phyloP scores from a whole-genome alignment of 2,113 vertebrate genomes.

The Rhipidura dahli region DNA sequence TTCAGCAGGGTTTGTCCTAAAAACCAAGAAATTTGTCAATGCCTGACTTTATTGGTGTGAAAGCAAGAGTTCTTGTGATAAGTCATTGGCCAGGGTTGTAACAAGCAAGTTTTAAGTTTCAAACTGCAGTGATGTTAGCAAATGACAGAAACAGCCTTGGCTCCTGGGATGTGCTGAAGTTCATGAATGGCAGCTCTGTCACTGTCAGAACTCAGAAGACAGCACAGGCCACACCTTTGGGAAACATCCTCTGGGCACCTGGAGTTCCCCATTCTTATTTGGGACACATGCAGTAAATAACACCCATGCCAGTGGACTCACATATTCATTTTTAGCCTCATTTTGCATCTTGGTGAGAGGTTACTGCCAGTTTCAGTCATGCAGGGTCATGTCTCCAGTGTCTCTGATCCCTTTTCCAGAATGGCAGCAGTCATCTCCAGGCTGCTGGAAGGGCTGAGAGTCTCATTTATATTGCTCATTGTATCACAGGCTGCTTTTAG shows the following conservation, averaged over 20 bases:
- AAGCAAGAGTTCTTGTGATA: background rate
- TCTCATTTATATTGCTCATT: background rate
- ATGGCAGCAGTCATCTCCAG: background rate
- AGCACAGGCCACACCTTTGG: background rate
- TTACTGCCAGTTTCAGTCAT: fast-evolving
- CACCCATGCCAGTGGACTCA: background rate
- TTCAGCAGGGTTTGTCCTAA: background rate
- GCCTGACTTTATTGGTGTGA: background rate
- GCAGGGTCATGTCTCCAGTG: fast-evolving
- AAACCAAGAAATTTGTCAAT: background rate
- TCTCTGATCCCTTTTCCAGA: background rate
- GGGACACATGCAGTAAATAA: background rate
- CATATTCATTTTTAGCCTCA: background rate
- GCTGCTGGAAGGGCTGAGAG: background rate
- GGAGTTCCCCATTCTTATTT: background rate
- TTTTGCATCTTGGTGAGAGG: background rate
- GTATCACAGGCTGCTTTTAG: background rate
- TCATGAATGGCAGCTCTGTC: background rate
- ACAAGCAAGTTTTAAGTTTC: background rate
- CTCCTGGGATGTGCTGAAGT: background rate
- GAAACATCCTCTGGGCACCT: background rate
- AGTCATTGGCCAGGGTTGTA: background rate
- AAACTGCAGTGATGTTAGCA: background rate
- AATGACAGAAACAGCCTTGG: background rate
- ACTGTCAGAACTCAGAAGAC: background rate